phyloP scores from a whole-genome alignment of 2,797 vertebrate genomes.

The Cottoperca gobio region DNA sequence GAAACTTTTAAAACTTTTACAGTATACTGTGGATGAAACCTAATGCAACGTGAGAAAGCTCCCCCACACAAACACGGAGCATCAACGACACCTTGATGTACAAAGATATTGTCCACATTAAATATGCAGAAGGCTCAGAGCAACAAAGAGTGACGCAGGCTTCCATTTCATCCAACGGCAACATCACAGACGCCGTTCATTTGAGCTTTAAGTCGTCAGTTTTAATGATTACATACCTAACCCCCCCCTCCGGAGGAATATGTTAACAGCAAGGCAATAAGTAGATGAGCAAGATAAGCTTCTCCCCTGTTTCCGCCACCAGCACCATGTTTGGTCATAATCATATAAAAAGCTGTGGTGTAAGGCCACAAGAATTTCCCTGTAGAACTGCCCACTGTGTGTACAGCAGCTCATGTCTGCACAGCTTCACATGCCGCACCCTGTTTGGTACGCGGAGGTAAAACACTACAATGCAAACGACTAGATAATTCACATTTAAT shows the following conservation, averaged over 20 bases:
- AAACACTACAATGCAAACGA: not conserved
- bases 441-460: not conserved
- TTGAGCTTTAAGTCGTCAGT: not conserved
- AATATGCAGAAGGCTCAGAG: not conserved
- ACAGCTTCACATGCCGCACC: not conserved
- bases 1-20: not conserved
- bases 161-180: not conserved
- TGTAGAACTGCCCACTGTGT: not conserved
- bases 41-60: too few species aligned
- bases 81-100: not conserved
- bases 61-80: not conserved
- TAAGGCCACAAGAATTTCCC: not conserved
- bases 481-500: not conserved
- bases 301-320: not conserved
- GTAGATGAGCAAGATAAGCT: constrained; percentile 1
- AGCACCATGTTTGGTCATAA: not conserved
- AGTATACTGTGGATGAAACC: too few species aligned
- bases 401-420: not conserved
- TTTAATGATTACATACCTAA: not conserved
- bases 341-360: not conserved
- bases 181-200: not conserved
- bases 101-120: not conserved
- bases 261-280: not conserved
- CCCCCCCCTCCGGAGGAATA: not conserved
- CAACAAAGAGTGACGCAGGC: not conserved